Evolutionary conservation across 2,113 vertebrate genomes (phyloP).

Genomic region (Channa argus): DNA sequence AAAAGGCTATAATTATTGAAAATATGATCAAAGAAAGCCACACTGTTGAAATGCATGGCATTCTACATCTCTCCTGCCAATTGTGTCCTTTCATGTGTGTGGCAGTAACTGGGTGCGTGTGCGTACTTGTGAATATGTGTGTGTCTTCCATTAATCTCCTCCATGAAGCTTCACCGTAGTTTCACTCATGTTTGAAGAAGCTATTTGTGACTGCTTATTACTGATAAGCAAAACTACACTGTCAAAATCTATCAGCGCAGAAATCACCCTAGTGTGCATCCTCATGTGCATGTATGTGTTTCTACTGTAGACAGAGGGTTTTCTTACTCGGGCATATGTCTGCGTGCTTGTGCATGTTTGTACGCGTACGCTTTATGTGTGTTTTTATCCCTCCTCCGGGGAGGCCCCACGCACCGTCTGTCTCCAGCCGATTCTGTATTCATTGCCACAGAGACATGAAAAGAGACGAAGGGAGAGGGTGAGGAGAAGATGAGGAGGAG

Average conservation of each 20-base stretch:
- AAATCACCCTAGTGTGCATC: slow-evolving; percentile 30
- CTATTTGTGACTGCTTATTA: slow-evolving; percentile 43
- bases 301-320: slow-evolving; percentile 4
- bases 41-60: background rate
- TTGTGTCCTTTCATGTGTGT: background rate
- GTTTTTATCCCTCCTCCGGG: slow-evolving; percentile 49
- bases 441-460: slow-evolving; percentile 44
- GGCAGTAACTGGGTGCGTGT: too few relatives aligned
- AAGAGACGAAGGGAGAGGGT: background rate
- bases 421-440: slow-evolving; percentile 59
- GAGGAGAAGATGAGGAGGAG: background rate
- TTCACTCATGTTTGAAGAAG: slow-evolving; percentile 42
- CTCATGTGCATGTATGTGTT: slow-evolving; percentile 13
- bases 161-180: background rate
- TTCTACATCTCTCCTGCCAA: background rate
- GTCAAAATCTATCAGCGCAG: slow-evolving; percentile 48
- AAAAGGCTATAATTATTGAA: background rate
- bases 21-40: slow-evolving; percentile 21
- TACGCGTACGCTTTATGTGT: slow-evolving; percentile 26
- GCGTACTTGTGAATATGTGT: background rate
- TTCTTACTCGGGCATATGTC: slow-evolving; percentile 53
- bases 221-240: slow-evolving; percentile 59
- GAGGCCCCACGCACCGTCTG: slow-evolving; percentile 73
- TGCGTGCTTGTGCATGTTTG: slow-evolving; percentile 1
- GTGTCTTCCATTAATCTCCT: slow-evolving; percentile 44